Base-by-base conservation (phyloP, 2,888 invertebrate genomes). In the Xestia c-nigrum region DNA sequence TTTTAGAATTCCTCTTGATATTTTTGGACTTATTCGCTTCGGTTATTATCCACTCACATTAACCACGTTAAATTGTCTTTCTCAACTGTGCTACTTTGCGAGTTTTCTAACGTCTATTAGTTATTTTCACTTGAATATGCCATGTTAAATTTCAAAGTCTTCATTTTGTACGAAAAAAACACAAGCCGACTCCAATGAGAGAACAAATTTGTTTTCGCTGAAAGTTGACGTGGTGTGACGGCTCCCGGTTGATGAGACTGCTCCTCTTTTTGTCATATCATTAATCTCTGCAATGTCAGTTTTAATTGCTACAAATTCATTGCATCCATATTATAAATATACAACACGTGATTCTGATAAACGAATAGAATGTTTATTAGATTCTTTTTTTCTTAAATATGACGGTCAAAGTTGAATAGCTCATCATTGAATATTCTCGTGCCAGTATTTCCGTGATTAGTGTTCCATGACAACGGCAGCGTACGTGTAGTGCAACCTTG, bases 261-360 rank as follows among this genome's bases (percentile, higher is more conserved):
- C 84, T 89, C 74, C 81, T 89, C 83, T 90, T 92, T 90, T 89
- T 81, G 47, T 66, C 61, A 69, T 85, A 85, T 86, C 88, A 89
- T 91, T 90, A 91, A 91, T 92, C 91, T 90, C 87, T 90, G 90
- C 92, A 91, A 91, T 92, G 92, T 93, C 92, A 93, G 84, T 90
- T 91, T 90, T 91, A 92, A 92, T 92, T 91, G 86, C 84, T 79
- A 84, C 77, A 72, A 85, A 80, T 83, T 86, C 79, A 81, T 81
- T 79, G 78, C 65, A 74, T 79, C 75, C 64, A 65, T 72, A 50
- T 72, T 73, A 71, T 74, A 71, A 52, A 61, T 71, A 40, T 6
- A 59, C 14, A 59, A 2, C 47, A 61, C 50, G 24, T 65, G 50
- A 59, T 65, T 72, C 24, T 21, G 52, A 38, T 72, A 46, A 21